Evolutionary conservation across 1,140 invertebrate genomes (phyloP), one percentile per base, ranked within the genome.

Genomic region (Meloidogyne chitwoodi): DNA sequence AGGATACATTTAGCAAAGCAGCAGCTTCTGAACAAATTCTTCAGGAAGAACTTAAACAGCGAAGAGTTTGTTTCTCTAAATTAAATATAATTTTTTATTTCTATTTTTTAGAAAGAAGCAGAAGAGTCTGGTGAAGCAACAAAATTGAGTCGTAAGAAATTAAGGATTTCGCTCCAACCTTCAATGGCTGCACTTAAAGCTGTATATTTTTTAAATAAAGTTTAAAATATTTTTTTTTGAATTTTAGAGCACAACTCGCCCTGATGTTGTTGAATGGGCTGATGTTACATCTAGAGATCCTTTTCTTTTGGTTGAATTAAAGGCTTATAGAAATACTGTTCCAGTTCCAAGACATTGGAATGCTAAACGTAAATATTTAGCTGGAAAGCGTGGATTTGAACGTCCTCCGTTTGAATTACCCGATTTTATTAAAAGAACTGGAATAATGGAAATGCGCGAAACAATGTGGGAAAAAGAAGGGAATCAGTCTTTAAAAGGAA

Each of bases 231-330:
- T n/a, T n/a, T 75, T 70, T 72, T 8, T 71, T 82, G 24, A 61
- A 41, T 66, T 84, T 80, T 61, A 84, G 83, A 81, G 70, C n/a
- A 87, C 84, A 19, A 22, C 68, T 41, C 83, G 96, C 67, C 96
- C 97, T 0, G 97, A 99, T 90, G 94, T 99, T 16, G 97, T 99
- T 1, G 97, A 99, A 90, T 99, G 99, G 96, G 96, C 99, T 86
- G 97, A 99, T 89, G 96, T 99, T 0, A 99, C 96, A 0, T 95
- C 96, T 0, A 90, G 93, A 68, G 97, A 99, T 90, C 97, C 97
- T 0, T 93, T 94, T 84, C 89, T 99, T 8, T 89, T 99, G 3
- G 94, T 99, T 6, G 93, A 95, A 85, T 88, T 99, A 6, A 99
- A 98, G 89, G 93, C 81, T 34, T 87, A 87, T 74, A 89, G 94